phyloP scores from a whole-genome alignment of 2,888 invertebrate genomes.

The Ectropis crepuscularia region DNA sequence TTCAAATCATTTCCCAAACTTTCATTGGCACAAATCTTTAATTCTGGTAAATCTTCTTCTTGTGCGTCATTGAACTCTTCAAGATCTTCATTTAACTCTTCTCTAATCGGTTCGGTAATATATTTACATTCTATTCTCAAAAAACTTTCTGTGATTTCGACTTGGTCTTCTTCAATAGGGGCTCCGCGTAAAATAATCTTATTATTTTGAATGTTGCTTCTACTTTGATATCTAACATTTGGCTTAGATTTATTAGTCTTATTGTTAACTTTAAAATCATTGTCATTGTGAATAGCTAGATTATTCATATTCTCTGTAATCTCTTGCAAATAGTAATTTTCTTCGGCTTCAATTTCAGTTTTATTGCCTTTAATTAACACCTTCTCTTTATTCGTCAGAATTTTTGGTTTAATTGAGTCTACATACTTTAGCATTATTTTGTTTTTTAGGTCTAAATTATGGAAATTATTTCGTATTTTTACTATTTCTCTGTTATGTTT shows the following conservation, averaged over 20 bases:
- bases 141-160: conserved; percentile 22
- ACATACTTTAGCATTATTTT: conserved; percentile 57
- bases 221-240: conserved; percentile 36
- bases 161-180: conserved; percentile 36
- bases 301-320: conserved; percentile 51
- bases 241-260: conserved; percentile 45
- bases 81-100: conserved; percentile 29
- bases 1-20: conserved; percentile 58
- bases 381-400: conserved; percentile 40
- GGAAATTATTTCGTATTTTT: conserved; percentile 63
- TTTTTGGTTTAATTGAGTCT: conserved; percentile 45
- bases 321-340: conserved; percentile 50
- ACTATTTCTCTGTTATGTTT: conserved; percentile 64
- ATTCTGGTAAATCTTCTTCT: conserved; percentile 20
- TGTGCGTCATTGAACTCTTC: conserved; percentile 23
- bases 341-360: conserved; percentile 47
- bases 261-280: conserved; percentile 58
- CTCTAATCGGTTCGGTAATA: conserved; percentile 29
- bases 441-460: conserved; percentile 64
- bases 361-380: conserved; percentile 47
- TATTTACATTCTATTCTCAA: conserved; percentile 51
- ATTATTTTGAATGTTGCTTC: conserved; percentile 34
- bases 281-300: conserved; percentile 59
- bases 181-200: not conserved
- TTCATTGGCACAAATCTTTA: conserved; percentile 17